A percentile compares a stretch with the other conserved stretches of the same genome.
Evolutionary conservation across 2,797 vertebrate species (phyloP).

Genomic region (Miichthys miiuy): DNA sequence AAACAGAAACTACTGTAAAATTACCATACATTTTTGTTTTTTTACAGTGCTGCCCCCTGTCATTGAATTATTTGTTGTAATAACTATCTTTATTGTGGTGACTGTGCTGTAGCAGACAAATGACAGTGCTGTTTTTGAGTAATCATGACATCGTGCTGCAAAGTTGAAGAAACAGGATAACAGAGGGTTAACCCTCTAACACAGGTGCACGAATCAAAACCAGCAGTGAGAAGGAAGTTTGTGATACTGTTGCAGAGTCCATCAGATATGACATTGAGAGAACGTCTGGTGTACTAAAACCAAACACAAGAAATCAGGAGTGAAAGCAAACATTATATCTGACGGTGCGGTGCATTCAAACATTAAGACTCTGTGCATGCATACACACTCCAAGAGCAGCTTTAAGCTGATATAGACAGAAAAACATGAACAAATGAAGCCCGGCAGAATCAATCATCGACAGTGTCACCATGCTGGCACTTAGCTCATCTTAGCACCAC

Average conservation of each 20-base stretch:
- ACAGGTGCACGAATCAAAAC: neutral
- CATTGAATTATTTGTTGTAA: neutral
- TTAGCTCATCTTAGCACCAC: conserved; percentile 26
- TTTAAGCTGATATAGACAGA: conserved; percentile 42
- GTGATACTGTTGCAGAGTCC: neutral
- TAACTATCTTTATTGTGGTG: neutral
- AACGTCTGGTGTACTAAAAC: neutral
- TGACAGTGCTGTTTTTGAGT: neutral
- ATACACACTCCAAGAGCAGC: too few relatives aligned
- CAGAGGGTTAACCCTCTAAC: neutral
- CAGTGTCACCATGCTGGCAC: conserved; percentile 35
- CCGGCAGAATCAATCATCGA: conserved; percentile 60
- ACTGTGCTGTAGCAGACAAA: neutral
- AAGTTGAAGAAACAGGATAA: neutral
- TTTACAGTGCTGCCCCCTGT: neutral
- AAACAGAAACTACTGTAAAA: too few relatives aligned
- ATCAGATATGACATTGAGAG: neutral
- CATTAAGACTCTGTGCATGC: conserved; percentile 3
- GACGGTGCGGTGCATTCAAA: neutral
- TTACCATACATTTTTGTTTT: too few relatives aligned
- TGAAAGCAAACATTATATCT: neutral
- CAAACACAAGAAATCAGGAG: neutral
- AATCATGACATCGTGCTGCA: neutral
- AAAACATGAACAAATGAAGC: conserved; percentile 54
- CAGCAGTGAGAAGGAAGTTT: neutral